phyloP scores from a whole-genome alignment of 1,140 invertebrate species.

The Bombus turneri region DNA sequence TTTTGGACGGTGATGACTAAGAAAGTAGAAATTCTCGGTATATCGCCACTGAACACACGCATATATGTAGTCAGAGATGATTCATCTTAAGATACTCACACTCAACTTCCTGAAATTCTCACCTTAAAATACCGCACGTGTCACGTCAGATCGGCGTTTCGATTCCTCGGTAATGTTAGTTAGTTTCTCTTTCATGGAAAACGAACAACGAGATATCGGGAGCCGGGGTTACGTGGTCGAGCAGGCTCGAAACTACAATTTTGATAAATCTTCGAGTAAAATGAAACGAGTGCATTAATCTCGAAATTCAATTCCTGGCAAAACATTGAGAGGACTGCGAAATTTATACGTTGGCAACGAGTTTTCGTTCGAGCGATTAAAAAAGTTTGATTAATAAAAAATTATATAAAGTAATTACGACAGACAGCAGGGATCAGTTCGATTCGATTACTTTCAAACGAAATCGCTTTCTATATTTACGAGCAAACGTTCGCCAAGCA shows the following conservation, averaged over 20 bases:
- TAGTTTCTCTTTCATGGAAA: not conserved
- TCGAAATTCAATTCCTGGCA: not conserved
- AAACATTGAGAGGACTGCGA: not conserved
- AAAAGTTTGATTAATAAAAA: not conserved
- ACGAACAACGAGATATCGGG: not conserved
- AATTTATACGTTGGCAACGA: not conserved
- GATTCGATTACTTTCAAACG: not conserved
- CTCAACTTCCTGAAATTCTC: not conserved
- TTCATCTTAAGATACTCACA: not conserved
- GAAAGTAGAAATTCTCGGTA: not conserved
- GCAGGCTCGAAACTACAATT: not conserved
- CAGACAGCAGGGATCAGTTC: not conserved
- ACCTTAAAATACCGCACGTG: too few relatives aligned
- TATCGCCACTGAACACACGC: not conserved
- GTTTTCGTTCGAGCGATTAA: not conserved
- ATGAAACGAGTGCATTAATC: not conserved
- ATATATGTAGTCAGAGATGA: not conserved
- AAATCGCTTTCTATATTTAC: conserved; percentile 7
- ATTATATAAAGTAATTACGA: not conserved
- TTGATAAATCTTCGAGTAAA: not conserved
- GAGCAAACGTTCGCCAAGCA: not conserved
- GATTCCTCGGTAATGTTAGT: too few relatives aligned
- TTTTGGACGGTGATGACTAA: not conserved
- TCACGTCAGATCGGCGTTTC: too few relatives aligned
- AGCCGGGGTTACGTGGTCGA: not conserved